Evolutionary conservation across 2,888 invertebrate genomes (phyloP).

Genomic region (Carpatolechia fugitivella): DNA sequence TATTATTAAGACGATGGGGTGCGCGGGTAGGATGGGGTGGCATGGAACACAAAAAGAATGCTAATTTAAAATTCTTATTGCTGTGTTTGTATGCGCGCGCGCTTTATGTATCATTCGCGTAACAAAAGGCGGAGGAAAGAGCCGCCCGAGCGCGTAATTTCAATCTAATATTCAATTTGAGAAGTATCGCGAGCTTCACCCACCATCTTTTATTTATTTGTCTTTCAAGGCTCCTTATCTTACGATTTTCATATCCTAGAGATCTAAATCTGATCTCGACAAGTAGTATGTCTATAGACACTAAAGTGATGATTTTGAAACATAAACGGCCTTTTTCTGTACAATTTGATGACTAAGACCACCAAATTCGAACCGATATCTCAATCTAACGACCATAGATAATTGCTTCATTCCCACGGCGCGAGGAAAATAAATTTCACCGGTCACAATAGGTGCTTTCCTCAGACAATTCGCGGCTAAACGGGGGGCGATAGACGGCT

Average conservation of each 20-base stretch:
- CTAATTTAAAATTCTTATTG: constrained; percentile 79
- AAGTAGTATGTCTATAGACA: too few relatives aligned
- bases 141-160: constrained; percentile 74
- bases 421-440: constrained; percentile 63
- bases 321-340: constrained; percentile 23
- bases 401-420: constrained; percentile 67
- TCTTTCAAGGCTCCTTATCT: constrained; percentile 43
- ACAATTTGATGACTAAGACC: constrained; percentile 46
- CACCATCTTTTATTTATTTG: constrained; percentile 69
- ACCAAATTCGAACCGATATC: constrained; percentile 52
- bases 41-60: constrained; percentile 74
- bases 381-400: constrained; percentile 49
- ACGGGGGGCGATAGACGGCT: constrained; percentile 59
- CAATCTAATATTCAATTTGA: constrained; percentile 79
- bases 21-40: constrained; percentile 63
- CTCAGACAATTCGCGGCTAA: constrained; percentile 59
- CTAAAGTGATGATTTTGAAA: neutral
- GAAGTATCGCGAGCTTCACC: constrained; percentile 63
- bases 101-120: constrained; percentile 73
- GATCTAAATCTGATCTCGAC: neutral
- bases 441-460: constrained; percentile 65
- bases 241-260: neutral
- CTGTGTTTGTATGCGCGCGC: constrained; percentile 75
- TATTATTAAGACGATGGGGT: constrained; percentile 74
- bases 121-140: constrained; percentile 71